Evolutionary conservation across 2,113 vertebrate genomes (phyloP).

Genomic region (Cathartes aura): DNA sequence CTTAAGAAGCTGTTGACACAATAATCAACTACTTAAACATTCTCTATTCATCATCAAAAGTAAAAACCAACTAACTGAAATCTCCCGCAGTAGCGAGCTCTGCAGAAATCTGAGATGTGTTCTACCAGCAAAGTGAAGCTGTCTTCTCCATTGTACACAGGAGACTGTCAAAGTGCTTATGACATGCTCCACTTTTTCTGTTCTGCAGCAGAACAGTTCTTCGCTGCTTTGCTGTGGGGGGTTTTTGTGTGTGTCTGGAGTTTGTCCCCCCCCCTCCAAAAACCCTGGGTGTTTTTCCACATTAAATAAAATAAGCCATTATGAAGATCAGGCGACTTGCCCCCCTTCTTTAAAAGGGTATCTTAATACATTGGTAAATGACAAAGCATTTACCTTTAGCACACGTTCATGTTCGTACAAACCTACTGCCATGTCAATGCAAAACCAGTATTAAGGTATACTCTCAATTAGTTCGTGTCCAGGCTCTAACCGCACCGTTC

Average conservation of each 20-base stretch:
- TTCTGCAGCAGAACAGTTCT: not conserved
- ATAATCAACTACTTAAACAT: not conserved
- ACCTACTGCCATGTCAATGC: fast-evolving
- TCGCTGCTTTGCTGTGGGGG: not conserved
- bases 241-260: not conserved
- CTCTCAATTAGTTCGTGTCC: fast-evolving
- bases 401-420: fast-evolving
- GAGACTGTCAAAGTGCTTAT: fast-evolving
- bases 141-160: fast-evolving
- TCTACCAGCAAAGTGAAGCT: not conserved
- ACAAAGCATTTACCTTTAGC: not conserved
- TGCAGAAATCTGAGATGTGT: fast-evolving
- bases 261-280: not conserved
- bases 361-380: not conserved
- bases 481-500: fast-evolving
- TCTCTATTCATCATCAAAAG: not conserved
- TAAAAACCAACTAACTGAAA: not conserved
- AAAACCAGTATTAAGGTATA: not conserved
- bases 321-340: fast-evolving
- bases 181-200: not conserved
- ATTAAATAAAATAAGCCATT: not conserved
- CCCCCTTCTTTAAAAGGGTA: fast-evolving
- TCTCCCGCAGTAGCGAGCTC: not conserved
- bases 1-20: not conserved
- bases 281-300: not conserved